A percentile compares a stretch with the other conserved stretches of the same genome.
Conservation (phyloP, 2,888 invertebrate species). For the Thereva unica region DNA sequence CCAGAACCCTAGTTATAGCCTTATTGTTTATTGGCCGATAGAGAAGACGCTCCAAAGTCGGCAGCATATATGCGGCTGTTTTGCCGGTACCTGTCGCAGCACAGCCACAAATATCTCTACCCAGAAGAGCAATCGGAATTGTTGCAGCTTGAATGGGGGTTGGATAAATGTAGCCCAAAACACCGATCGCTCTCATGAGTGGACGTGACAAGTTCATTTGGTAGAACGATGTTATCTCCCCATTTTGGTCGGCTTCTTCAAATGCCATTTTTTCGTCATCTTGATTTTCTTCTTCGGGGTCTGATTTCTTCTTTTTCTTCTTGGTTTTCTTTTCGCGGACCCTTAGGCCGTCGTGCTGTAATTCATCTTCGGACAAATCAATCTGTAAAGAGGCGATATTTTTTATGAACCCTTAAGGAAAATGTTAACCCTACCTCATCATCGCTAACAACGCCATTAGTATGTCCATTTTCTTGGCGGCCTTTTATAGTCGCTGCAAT, state of each 20-base stretch:
- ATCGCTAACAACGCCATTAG: slow-evolving; percentile 61
- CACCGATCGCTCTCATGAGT: slow-evolving; percentile 85
- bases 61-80: slow-evolving; percentile 98
- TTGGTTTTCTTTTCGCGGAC: slow-evolving; percentile 67
- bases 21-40: slow-evolving; percentile 76
- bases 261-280: slow-evolving; percentile 59
- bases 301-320: slow-evolving; percentile 55
- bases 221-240: slow-evolving; percentile 74
- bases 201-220: slow-evolving; percentile 97
- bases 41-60: slow-evolving; percentile 89
- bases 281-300: slow-evolving; percentile 60
- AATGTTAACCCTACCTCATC: slow-evolving; percentile 51
- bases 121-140: slow-evolving; percentile 89
- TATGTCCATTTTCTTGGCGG: slow-evolving; percentile 58
- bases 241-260: slow-evolving; percentile 71
- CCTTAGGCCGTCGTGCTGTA: slow-evolving; percentile 72
- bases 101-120: slow-evolving; percentile 96
- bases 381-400: slow-evolving; percentile 53
- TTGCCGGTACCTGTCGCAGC: slow-evolving; percentile 98
- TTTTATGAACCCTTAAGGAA: neutral
- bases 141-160: slow-evolving; percentile 97
- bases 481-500: slow-evolving; percentile 66
- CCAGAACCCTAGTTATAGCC: slow-evolving; percentile 80
- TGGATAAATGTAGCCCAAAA: slow-evolving; percentile 88
- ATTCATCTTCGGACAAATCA: slow-evolving; percentile 76